Evolutionary conservation across 2,888 invertebrate genomes (phyloP).

Genomic region (Macrophya alboannulata): DNA sequence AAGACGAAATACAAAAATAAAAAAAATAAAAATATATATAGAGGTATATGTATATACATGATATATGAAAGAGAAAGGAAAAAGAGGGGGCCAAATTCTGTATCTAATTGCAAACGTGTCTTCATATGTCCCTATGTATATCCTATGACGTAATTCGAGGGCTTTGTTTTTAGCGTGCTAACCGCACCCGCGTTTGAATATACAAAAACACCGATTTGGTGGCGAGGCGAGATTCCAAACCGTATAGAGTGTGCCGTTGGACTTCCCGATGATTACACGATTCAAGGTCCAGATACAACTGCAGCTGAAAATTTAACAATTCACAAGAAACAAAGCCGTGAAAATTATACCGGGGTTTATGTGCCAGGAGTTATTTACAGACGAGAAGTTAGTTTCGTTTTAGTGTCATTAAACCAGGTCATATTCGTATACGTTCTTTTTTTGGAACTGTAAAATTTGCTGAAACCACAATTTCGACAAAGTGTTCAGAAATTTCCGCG

Average conservation of each 20-base stretch:
- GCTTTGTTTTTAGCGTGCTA: conserved; percentile 17
- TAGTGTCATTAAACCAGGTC: not conserved
- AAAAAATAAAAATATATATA: not conserved
- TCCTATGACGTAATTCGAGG: not conserved
- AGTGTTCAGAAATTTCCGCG: not conserved
- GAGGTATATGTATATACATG: no score
- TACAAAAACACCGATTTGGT: conserved; percentile 37
- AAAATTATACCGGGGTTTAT: not conserved
- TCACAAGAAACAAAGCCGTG: not conserved
- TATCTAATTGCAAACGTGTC: not conserved
- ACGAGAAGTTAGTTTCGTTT: conserved; percentile 24
- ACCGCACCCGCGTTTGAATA: conserved; percentile 33
- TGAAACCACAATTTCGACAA: not conserved
- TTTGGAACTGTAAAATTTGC: not conserved
- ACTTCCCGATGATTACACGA: conserved; percentile 15
- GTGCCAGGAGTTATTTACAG: conserved; percentile 11
- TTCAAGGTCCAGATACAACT: not conserved
- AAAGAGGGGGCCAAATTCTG: not conserved
- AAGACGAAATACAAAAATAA: not conserved
- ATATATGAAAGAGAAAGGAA: not conserved
- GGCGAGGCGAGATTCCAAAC: conserved; percentile 19
- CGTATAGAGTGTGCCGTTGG: conserved; percentile 20
- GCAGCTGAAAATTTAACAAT: not conserved
- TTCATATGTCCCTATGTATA: not conserved
- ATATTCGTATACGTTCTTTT: no score